These are phyloP conservation scores for Busseola fusca DNA, from an alignment of 2,888 invertebrate genomes.

Conservation along the genomic window DNA sequence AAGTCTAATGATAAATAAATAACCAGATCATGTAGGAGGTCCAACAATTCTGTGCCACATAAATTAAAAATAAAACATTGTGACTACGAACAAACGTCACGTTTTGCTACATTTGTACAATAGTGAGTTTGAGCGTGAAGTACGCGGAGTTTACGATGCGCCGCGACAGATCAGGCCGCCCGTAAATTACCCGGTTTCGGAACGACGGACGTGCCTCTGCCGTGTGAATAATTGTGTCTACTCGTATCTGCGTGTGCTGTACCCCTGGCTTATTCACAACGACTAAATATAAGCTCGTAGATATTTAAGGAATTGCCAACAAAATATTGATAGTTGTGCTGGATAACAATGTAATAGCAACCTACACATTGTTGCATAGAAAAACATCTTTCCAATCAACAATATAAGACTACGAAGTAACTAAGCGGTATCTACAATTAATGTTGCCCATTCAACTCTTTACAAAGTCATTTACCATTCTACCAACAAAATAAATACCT, in stretches of 20 bases:
- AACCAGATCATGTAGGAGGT: conserved; percentile 40
- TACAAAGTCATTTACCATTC: conserved; percentile 40
- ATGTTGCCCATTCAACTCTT: conserved; percentile 4
- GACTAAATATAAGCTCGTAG: conserved; percentile 10
- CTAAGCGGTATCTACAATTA: neutral
- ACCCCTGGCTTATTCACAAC: conserved; percentile 41
- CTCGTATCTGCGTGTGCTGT: conserved; percentile 45
- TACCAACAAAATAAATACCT: conserved; percentile 42
- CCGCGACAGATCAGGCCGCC: conserved; percentile 64
- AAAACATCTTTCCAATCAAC: conserved; percentile 10
- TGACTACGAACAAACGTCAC: conserved; percentile 57
- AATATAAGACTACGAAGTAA: neutral
- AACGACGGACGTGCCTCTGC: conserved; percentile 62
- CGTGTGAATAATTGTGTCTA: conserved; percentile 63
- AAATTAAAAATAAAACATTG: conserved; percentile 59
- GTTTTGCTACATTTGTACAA: conserved; percentile 64
- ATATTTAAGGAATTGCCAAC: conserved; percentile 32
- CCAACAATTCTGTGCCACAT: conserved; percentile 35
- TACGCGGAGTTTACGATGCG: conserved; percentile 68
- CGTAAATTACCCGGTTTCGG: conserved; percentile 68
- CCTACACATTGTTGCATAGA: conserved; percentile 7
- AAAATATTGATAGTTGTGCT: conserved; percentile 28
- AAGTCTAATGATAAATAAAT: conserved; percentile 29
- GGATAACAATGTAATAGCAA: conserved; percentile 9
- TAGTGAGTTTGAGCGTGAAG: conserved; percentile 60